Evolutionary conservation across 2,888 invertebrate genomes (phyloP), one percentile per base, ranked within the genome.

Genomic region (Kryphioiulus occultus): DNA sequence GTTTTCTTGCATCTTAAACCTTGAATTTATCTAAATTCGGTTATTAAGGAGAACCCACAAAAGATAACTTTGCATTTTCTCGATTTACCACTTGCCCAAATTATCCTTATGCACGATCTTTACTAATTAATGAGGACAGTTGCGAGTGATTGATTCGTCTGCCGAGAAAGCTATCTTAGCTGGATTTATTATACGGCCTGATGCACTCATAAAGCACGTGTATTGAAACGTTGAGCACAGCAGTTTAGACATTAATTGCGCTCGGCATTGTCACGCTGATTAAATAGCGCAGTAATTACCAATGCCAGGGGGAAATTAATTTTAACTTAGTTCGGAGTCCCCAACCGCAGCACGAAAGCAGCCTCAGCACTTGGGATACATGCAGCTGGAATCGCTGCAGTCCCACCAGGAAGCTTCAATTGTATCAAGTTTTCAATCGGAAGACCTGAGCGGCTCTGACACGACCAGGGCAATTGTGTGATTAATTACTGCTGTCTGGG

Each of bases 221-320:
- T 78, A 30, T 78, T 78, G 22, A 78, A 78, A 78, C 30, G 78
- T 30, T 30, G 5, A 30, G 78, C 26, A 3, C 78, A 30, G 30
- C 78, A 26, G 78, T 26, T 78, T 78, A 78, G 78, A 78, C 22
- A 30, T 78, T 78, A 78, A 78, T 78, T 78, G 78, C 78, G 15
- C 78, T 30, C 9, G 78, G 78, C 78, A 78, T 78, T 78, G 78
- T 78, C 78, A 78, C 78, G 78, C 78, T 78, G 78, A 78, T 78
- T 78, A 78, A 78, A 78, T 78, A 78, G 22, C 78, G 12, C 30
- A 78, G 78, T 78, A 78, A 78, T 78, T 78, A 78, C 78, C 78
- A 78, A 78, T 78, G 78, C 78, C 78, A 78, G 10, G 78, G 78
- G 78, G 78, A 78, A 78, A 78, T 78, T 78, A 78, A 78, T 78